phyloP scores from a whole-genome alignment of 1,140 invertebrate species.

The Sarcophaga bullata region DNA sequence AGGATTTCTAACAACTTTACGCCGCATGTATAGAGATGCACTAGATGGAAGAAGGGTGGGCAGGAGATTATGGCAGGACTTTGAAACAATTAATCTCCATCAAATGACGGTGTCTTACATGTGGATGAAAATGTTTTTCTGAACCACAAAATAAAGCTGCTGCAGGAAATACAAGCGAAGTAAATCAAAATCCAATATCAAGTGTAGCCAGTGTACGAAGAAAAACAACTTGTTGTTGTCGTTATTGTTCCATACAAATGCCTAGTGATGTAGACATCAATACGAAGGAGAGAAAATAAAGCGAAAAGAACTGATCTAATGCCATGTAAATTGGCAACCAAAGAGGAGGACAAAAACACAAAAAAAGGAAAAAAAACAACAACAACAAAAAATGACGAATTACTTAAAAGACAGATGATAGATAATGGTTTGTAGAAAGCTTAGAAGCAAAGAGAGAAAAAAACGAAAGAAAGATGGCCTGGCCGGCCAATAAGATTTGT shows the following conservation, averaged over 20 bases:
- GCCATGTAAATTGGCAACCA: slow-evolving; percentile 4
- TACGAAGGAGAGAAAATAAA: not conserved
- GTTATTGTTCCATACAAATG: not conserved
- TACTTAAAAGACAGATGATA: slow-evolving; percentile 19
- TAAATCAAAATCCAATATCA: not conserved
- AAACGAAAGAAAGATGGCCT: not conserved
- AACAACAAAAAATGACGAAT: slow-evolving; percentile 11
- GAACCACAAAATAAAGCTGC: not conserved
- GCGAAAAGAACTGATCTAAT: not conserved
- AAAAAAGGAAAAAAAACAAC: not conserved
- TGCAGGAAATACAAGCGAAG: slow-evolving; percentile 5
- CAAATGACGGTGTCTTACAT: not conserved
- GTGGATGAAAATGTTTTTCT: not conserved
- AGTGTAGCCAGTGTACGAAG: not conserved
- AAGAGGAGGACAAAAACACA: not conserved
- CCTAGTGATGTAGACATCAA: slow-evolving; percentile 16
- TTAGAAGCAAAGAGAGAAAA: not conserved
- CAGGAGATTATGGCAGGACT: too few species aligned
- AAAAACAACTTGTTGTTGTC: not conserved
- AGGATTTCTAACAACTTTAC: too few species aligned
- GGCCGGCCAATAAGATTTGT: slow-evolving; percentile 8
- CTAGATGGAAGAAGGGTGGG: too few species aligned
- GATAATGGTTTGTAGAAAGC: not conserved
- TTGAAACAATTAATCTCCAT: not conserved
- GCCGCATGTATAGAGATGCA: too few species aligned